These are phyloP conservation scores for Luperina testacea DNA, from an alignment of 2,888 invertebrate species.

Conservation along the genomic window DNA sequence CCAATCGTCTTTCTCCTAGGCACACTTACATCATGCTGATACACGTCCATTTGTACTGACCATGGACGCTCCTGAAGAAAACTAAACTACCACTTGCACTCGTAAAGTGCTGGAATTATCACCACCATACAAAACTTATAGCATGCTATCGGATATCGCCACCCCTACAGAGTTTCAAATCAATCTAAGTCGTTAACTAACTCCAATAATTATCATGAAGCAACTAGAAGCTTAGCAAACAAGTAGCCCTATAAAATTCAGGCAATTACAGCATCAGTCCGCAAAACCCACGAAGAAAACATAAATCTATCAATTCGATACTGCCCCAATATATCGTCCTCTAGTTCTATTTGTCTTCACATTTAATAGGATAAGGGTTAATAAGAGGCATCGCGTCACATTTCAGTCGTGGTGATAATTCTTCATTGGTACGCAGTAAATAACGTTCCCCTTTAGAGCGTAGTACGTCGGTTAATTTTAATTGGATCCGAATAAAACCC, in stretches of 20 bases:
- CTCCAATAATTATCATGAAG: conserved; percentile 25
- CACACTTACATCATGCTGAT: not conserved
- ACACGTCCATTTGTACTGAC: not conserved
- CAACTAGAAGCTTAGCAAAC: conserved; percentile 6
- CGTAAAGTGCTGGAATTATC: not conserved
- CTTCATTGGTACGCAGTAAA: conserved; percentile 70
- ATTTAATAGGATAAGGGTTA: conserved; percentile 59
- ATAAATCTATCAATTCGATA: conserved; percentile 61
- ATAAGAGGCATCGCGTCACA: conserved; percentile 63
- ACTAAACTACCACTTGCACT: not conserved
- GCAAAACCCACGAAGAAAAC: conserved; percentile 26
- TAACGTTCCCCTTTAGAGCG: conserved; percentile 69
- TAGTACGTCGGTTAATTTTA: conserved; percentile 73
- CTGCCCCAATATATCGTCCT: conserved; percentile 53
- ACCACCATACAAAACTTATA: not conserved
- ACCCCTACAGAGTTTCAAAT: not conserved
- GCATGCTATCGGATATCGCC: not conserved
- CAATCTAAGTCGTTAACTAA: conserved; percentile 17
- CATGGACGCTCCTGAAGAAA: not conserved
- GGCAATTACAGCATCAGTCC: conserved; percentile 42
- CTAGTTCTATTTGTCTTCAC: conserved; percentile 54
- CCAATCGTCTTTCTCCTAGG: not conserved
- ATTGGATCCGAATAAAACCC: conserved; percentile 78
- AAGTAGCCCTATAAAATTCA: conserved; percentile 29
- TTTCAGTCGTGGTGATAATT: conserved; percentile 64